Evolutionary conservation across 1,140 invertebrate genomes (phyloP).

Genomic region (Tenebrio molitor): DNA sequence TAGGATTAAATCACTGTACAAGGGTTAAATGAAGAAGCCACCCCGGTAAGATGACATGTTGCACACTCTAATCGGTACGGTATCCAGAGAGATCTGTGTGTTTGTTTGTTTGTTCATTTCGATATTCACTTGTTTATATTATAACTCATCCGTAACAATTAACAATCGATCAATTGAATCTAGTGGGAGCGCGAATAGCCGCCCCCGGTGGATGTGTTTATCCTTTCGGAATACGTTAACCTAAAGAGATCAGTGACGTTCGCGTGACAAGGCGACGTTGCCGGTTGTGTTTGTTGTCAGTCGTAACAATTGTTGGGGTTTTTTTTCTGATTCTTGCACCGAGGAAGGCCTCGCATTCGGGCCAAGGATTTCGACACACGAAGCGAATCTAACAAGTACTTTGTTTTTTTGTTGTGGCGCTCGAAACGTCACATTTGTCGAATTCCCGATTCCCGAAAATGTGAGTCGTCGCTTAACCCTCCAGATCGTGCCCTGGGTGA

Average conservation of each 20-base stretch:
- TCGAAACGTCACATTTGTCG: not conserved
- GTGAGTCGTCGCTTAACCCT: too few relatives aligned
- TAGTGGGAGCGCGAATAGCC: too few relatives aligned
- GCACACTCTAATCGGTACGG: slow-evolving; percentile 26
- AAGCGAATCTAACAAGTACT: slow-evolving; percentile 17
- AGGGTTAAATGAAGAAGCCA: slow-evolving; percentile 59
- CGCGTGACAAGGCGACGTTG: slow-evolving; percentile 33
- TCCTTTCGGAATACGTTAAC: slow-evolving; percentile 6
- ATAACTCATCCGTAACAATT: too few relatives aligned
- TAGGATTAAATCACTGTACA: slow-evolving; percentile 14
- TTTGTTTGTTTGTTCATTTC: too few relatives aligned
- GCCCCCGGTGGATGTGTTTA: not conserved
- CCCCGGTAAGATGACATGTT: slow-evolving; percentile 54
- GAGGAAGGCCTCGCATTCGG: slow-evolving; percentile 17
- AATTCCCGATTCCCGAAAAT: too few relatives aligned
- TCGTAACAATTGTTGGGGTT: slow-evolving; percentile 4
- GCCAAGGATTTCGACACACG: slow-evolving; percentile 27
- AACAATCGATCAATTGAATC: too few relatives aligned
- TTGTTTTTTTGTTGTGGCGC: slow-evolving; percentile 2
- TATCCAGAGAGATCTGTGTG: too few relatives aligned
- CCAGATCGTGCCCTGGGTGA: too few relatives aligned
- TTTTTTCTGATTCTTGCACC: slow-evolving; percentile 17
- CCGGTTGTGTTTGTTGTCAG: slow-evolving; percentile 23
- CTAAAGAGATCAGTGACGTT: slow-evolving; percentile 33
- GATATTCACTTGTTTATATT: too few relatives aligned